Evolutionary conservation across 2,797 vertebrate species (phyloP).

Genomic region (Cuculus canorus): DNA sequence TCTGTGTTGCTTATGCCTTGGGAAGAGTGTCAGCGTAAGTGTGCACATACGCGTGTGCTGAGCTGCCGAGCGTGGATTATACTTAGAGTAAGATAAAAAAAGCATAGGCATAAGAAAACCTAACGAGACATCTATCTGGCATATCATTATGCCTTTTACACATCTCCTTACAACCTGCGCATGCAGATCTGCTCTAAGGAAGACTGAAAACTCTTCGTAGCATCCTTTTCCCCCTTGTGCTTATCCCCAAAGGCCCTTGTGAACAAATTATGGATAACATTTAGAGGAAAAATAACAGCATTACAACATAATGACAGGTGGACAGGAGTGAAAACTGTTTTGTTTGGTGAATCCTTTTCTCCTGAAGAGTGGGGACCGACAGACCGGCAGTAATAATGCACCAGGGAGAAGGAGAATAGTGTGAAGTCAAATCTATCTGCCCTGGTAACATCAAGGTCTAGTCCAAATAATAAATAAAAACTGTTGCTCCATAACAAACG

Average conservation of each 20-base stretch:
- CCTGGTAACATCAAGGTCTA: not conserved
- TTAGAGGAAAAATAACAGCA: not conserved
- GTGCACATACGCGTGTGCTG: not conserved
- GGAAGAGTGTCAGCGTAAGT: not conserved
- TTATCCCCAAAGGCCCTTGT: not conserved
- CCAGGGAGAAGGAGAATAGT: not conserved
- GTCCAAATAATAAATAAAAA: not conserved
- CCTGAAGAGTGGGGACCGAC: not conserved
- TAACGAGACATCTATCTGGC: not conserved
- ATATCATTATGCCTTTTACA: not conserved
- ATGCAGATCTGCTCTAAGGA: not conserved
- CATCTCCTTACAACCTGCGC: not conserved
- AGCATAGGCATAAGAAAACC: not conserved
- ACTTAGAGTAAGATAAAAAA: not conserved
- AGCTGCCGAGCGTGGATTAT: not conserved
- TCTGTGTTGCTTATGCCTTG: not conserved
- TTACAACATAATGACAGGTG: not conserved
- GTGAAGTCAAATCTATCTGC: not conserved
- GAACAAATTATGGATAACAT: not conserved
- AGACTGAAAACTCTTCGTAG: not conserved
- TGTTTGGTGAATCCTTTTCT: not conserved
- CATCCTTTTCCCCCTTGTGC: not conserved
- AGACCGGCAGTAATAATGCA: not conserved
- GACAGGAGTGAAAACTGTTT: not conserved
- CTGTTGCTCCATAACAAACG: not conserved